Evolutionary conservation across 2,113 vertebrate species (phyloP).

Genomic region (Pycnonotus jocosus): DNA sequence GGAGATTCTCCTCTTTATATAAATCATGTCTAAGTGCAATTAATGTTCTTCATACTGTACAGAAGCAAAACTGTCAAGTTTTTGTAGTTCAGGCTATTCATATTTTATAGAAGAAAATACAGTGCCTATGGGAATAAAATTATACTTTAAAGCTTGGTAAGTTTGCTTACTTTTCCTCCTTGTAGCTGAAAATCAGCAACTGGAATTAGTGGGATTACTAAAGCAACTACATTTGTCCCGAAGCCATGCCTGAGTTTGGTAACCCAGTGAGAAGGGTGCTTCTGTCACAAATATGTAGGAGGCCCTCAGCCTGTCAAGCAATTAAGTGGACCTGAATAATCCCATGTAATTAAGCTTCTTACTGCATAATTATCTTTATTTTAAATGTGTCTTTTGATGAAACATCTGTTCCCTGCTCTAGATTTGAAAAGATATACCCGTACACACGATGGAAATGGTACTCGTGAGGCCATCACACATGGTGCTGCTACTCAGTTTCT

Average conservation of each 20-base stretch:
- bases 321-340: constrained; percentile 82
- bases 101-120: constrained; percentile 28
- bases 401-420: constrained; percentile 80
- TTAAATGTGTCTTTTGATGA: constrained; percentile 81
- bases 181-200: constrained; percentile 57
- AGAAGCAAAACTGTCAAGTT: not conserved
- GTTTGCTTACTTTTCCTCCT: constrained; percentile 42
- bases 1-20: not conserved
- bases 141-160: constrained; percentile 33
- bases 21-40: not conserved
- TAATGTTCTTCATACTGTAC: not conserved
- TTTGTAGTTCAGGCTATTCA: not conserved
- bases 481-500: constrained; percentile 58
- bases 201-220: constrained; percentile 56
- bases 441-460: constrained; percentile 56
- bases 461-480: constrained; percentile 49
- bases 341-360: constrained; percentile 80
- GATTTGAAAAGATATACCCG: constrained; percentile 74
- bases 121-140: constrained; percentile 10
- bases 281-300: constrained; percentile 63
- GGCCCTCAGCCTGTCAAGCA: constrained; percentile 71
- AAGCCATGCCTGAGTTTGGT: constrained; percentile 49
- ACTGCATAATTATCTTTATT: constrained; percentile 81
- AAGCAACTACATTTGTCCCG: constrained; percentile 55
- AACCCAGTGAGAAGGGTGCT: constrained; percentile 50